phyloP scores from a whole-genome alignment of 2,888 invertebrate genomes.

The Unio pictorum region DNA sequence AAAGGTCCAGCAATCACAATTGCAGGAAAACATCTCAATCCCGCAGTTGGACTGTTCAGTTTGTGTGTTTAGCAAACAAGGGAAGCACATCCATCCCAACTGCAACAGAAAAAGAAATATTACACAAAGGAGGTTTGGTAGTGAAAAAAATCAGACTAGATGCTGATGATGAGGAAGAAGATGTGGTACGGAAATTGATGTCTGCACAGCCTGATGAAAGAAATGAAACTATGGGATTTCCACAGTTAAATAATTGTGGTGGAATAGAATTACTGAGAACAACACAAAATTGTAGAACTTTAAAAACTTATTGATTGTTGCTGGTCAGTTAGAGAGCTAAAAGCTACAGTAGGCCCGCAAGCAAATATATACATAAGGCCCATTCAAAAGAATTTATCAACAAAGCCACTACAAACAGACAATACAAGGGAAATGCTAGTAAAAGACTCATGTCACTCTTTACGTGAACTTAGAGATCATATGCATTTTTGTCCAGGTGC shows the following conservation, averaged over 20 bases:
- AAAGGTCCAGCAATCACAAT: no score
- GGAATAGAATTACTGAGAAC: constrained; percentile 1
- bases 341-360: constrained; percentile 3
- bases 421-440: no score
- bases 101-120: constrained; percentile 4
- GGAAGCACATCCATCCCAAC: not conserved
- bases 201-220: not conserved
- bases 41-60: constrained; percentile 1
- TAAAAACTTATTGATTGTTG: not conserved
- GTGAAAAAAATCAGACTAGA: constrained; percentile 1
- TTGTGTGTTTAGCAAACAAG: constrained; percentile 7
- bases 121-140: constrained; percentile 1
- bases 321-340: not conserved
- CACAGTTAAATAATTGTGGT: not conserved
- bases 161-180: constrained; percentile 1
- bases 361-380: no score
- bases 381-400: not conserved
- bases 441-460: no score
- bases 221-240: not conserved
- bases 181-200: constrained; percentile 5
- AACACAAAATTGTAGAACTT: no score
- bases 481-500: no score
- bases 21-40: not conserved
- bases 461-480: no score
- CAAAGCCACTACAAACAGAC: not conserved